Evolutionary conservation across 1,140 invertebrate genomes (phyloP).

Genomic region (Papilio glaucus): DNA sequence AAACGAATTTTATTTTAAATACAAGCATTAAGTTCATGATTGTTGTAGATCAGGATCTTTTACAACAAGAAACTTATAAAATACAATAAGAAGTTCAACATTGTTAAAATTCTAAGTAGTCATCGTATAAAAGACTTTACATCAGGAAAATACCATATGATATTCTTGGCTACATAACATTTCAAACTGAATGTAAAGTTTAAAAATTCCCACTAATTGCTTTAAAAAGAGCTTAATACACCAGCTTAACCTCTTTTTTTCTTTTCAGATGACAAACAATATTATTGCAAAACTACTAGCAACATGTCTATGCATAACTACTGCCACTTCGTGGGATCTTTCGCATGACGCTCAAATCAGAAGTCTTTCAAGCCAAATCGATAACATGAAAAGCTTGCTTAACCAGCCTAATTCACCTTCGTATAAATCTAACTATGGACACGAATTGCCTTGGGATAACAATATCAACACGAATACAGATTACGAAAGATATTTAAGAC

Average conservation of each 20-base stretch:
- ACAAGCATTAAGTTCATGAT: too few species aligned
- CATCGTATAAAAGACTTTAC: too few species aligned
- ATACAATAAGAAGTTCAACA: background rate
- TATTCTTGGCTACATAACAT: too few species aligned
- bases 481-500: constrained; percentile 15
- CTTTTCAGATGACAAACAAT: background rate
- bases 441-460: background rate
- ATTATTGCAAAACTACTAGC: constrained; percentile 2
- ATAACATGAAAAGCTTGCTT: background rate
- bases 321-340: background rate
- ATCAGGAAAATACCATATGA: too few species aligned
- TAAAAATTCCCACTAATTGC: background rate
- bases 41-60: too few species aligned
- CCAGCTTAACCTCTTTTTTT: background rate
- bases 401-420: constrained; percentile 2
- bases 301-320: background rate
- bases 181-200: too few species aligned
- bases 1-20: too few species aligned
- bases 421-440: background rate
- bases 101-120: background rate
- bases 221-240: background rate
- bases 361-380: background rate
- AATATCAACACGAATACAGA: background rate
- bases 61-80: too few species aligned
- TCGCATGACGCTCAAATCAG: background rate